A percentile compares a stretch with the other conserved stretches of the same genome.
These are phyloP conservation scores for Scolopax rusticola DNA, from an alignment of 2,797 vertebrate species.

Conservation along the genomic window DNA sequence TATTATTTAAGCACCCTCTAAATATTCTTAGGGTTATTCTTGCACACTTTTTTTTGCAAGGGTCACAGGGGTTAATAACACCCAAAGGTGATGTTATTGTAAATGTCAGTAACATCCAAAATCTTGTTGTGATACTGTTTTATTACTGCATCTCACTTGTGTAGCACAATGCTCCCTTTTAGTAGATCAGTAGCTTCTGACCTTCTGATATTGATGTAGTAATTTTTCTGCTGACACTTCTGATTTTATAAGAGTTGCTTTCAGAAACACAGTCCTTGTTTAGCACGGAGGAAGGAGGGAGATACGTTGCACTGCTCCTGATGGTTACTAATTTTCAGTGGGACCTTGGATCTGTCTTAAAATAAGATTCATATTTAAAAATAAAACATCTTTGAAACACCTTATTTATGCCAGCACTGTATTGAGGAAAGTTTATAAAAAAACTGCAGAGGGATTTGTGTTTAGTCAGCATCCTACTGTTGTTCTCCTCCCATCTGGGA, in stretches of 20 bases:
- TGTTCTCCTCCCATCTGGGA: neutral
- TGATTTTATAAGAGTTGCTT: neutral
- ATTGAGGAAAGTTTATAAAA: neutral
- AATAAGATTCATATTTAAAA: neutral
- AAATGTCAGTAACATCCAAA: neutral
- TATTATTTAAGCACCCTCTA: neutral
- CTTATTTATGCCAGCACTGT: neutral
- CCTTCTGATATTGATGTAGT: neutral
- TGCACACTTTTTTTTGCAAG: neutral
- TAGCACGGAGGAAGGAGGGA: neutral
- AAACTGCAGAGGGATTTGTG: neutral
- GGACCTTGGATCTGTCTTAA: neutral
- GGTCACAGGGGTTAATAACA: neutral
- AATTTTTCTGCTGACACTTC: neutral
- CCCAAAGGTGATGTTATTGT: neutral
- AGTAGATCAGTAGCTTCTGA: neutral
- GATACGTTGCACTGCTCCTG: neutral
- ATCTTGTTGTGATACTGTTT: neutral
- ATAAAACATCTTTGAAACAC: neutral
- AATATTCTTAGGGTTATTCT: neutral
- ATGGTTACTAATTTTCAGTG: neutral
- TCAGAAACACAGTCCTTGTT: neutral
- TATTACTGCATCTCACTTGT: neutral
- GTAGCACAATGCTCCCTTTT: neutral
- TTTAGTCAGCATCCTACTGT: neutral